phyloP scores from a whole-genome alignment of 53 echinoderm and acorn worm genomes.

The Paelopatides confundens region DNA sequence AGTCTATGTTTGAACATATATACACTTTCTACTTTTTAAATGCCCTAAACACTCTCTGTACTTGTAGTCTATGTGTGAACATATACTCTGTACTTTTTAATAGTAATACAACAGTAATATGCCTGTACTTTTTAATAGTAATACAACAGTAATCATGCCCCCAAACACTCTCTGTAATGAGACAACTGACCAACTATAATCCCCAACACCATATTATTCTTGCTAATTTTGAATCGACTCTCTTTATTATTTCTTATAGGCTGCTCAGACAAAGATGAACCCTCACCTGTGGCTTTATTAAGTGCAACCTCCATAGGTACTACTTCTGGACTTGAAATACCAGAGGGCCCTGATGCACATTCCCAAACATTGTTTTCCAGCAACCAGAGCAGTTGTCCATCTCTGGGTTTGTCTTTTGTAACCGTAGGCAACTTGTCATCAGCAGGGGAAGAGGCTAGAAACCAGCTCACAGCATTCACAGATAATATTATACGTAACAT shows the following conservation, averaged over 20 bases:
- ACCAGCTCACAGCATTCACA: neutral
- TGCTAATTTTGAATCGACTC: neutral
- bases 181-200: too few species aligned
- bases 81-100: too few species aligned
- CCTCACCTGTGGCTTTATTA: too few species aligned
- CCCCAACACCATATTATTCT: neutral
- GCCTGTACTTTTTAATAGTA: too few species aligned
- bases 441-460: neutral
- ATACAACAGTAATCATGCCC: too few species aligned
- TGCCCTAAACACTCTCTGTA: too few species aligned
- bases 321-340: neutral
- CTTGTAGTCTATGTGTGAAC: too few species aligned
- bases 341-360: neutral
- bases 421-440: neutral
- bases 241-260: neutral
- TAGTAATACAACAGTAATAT: too few species aligned
- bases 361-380: constrained; percentile 16
- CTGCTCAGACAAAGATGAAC: neutral
- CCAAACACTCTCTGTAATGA: too few species aligned
- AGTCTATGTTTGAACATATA: too few species aligned
- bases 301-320: neutral
- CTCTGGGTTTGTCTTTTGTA: neutral
- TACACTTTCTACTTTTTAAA: too few species aligned
- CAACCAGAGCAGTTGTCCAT: neutral
- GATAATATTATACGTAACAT: neutral